Evolutionary conservation across 2,113 vertebrate species (phyloP), one percentile per base, ranked within the genome.

Genomic region (Crypturellus undulatus): DNA sequence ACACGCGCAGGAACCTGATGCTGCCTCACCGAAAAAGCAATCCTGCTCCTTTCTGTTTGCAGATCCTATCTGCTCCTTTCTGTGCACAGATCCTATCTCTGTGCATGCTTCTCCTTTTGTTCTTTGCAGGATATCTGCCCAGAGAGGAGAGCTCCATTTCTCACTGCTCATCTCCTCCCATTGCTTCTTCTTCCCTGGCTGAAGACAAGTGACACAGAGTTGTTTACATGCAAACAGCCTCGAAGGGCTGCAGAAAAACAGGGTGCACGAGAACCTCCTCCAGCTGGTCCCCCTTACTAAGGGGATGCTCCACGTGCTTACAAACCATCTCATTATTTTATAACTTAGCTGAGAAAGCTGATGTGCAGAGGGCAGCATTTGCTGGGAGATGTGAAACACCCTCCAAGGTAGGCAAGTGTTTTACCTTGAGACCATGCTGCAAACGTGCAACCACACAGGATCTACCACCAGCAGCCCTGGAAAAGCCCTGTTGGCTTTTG

Each of bases 111-210:
- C 86, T 82, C 40, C 71, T 88, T 94, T 83, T 93, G 89, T 68
- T 88, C 90, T 79, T 80, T 24, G 32, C 0, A n/a, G 51, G 34
- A 6, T 19, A 97, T 88, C 59, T 95, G 82, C 92, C 94, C 32
- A 43, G 93, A 96, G 90, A 93, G 38, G 83, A 91, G 79, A 91
- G 91, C 76, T 45, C 45, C 0, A 0, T 63, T 89, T 43, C 85
- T 91, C 93, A 92, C 92, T 94, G 87, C 84, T 93, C 72, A 34
- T 67, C 60, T 94, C 24, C 12, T 59, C 78, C 82, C 79, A 76
- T 82, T 85, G 89, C 52, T 90, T 64, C 15, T 40, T 42, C 85
- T 89, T 89, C 56, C 38, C 30, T 45, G 56, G 45, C 22, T 73
- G 76, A 40, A 83, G 42, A 80, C 38, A 73, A 45, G 60, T 64